Evolutionary conservation across 2,113 vertebrate species (phyloP).

Genomic region (Myiagra hebetior): DNA sequence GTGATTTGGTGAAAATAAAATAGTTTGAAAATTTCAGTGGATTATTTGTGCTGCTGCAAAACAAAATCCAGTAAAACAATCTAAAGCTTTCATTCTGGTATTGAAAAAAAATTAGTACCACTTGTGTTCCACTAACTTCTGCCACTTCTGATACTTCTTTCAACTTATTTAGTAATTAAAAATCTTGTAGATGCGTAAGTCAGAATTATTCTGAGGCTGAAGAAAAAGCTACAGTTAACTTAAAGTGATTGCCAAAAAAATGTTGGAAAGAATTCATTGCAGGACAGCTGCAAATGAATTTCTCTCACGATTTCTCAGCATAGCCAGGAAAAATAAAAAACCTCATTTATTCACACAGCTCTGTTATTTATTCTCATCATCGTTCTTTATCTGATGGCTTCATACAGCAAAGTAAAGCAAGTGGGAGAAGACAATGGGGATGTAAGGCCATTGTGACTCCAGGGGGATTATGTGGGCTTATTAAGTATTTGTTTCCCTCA

Average conservation of each 20-base stretch:
- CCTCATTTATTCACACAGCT: background rate
- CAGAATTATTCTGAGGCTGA: background rate
- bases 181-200: background rate
- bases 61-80: background rate
- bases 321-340: background rate
- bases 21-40: background rate
- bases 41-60: background rate
- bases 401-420: background rate
- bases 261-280: background rate
- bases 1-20: background rate
- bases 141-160: background rate
- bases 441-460: background rate
- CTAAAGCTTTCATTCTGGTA: background rate
- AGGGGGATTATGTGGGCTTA: background rate
- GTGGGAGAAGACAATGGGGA: background rate
- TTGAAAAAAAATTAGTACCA: background rate
- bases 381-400: background rate
- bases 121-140: background rate
- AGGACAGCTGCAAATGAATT: background rate
- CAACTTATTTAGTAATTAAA: slow-evolving; percentile 2
- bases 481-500: slow-evolving; percentile 30
- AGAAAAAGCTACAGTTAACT: background rate
- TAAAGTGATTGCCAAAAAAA: background rate
- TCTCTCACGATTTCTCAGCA: background rate
- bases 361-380: background rate